These are phyloP conservation scores for Dasyurus viverrinus DNA, from an alignment of 2,113 vertebrate genomes.

Conservation along the genomic window DNA sequence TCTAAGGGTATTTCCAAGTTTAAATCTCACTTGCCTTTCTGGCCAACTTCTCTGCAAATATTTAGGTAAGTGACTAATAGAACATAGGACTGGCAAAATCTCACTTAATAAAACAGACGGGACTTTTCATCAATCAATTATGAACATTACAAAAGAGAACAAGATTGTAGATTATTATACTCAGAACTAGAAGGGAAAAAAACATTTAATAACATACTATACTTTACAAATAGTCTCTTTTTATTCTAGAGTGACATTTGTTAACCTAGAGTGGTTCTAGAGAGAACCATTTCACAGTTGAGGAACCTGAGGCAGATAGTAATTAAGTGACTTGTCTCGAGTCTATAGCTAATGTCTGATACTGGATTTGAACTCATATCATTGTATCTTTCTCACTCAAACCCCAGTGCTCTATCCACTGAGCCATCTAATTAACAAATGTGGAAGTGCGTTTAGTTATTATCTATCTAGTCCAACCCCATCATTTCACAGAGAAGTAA, in stretches of 20 bases:
- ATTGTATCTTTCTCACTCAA: not conserved
- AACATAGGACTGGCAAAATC: not conserved
- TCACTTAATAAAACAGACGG: not conserved
- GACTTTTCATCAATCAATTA: not conserved
- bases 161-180: not conserved
- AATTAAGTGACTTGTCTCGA: not conserved
- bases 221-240: not conserved
- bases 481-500: not conserved
- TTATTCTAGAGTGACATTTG: too few species aligned
- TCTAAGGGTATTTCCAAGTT: not conserved
- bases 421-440: not conserved
- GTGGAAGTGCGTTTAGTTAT: not conserved
- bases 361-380: not conserved
- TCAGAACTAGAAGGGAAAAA: not conserved
- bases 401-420: not conserved
- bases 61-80: not conserved
- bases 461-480: not conserved
- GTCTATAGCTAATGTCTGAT: not conserved
- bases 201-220: not conserved
- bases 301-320: not conserved
- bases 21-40: not conserved
- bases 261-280: too few species aligned
- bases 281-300: not conserved
- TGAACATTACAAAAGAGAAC: not conserved
- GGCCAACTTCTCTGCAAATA: not conserved